Evolutionary conservation across 2,797 vertebrate species (phyloP), one percentile per base, ranked within the genome.

Genomic region (Hypotaenidia okinawae): DNA sequence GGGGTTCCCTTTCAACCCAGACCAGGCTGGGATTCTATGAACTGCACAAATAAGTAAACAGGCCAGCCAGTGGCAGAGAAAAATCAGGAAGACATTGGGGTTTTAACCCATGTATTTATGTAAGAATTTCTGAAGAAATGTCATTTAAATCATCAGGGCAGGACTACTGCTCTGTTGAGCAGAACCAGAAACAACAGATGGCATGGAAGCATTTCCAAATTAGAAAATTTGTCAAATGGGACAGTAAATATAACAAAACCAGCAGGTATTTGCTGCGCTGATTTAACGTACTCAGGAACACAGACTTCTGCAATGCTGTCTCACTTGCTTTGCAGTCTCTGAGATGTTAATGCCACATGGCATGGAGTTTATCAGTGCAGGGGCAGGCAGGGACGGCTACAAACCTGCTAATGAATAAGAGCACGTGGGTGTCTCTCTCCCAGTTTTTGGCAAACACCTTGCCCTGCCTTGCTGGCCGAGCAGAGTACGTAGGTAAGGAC

Each of bases 181-280:
- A 63, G 58, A n/a, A 70, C 33, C 74, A 49, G 54, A 77, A 43
- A 74, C 54, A 75, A 49, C 70, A 92, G 62, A 68, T 12, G 5
- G 62, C 11, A 23, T 5, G 47, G 32, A 81, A 84, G 30, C 30
- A 62, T 62, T 76, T 92, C 55, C 51, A 58, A 82, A 84, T 16
- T 0, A 78, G 41, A 68, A 79, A 66, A 91, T 57, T 69, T 82
- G 18, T 66, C 45, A 55, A 82, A 62, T 6, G 41, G 25, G 39
- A 57, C 9, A 62, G 66, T 3, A 76, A 84, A 87, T n/a, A 23
- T 25, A 78, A 72, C 17, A 86, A 80, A 75, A 22, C 13, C 78
- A 84, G 84, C 82, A 87, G 74, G 58, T 67, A 77, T 81, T 78
- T 52, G 74, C 74, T 76, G 59, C 58, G 17, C 16, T 61, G 51